Conservation (phyloP, 1,140 invertebrate genomes). For the Alviniconcha marisindica region DNA sequence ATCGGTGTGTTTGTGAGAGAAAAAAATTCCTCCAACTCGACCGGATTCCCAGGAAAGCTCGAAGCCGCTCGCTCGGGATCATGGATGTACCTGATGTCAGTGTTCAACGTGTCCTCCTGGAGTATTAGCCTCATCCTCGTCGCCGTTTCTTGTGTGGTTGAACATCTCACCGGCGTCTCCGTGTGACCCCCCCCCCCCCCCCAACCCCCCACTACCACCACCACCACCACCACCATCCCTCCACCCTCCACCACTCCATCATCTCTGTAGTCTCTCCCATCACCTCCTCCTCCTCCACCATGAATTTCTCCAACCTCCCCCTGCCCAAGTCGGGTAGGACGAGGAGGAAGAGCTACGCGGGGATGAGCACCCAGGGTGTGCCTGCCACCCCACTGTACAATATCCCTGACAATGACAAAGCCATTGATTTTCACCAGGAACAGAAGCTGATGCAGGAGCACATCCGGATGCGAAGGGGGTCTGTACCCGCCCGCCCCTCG, state of each 20-base stretch:
- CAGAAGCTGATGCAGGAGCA: constrained; percentile 38
- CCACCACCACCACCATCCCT: background rate
- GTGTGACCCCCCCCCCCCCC: background rate
- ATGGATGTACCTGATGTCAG: too few species aligned
- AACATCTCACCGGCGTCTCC: too few species aligned
- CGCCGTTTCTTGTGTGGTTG: too few species aligned
- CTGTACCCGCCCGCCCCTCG: constrained; percentile 35
- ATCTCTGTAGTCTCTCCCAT: background rate
- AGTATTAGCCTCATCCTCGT: too few species aligned
- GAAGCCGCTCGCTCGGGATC: too few species aligned
- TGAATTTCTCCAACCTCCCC: background rate
- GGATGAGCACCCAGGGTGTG: background rate
- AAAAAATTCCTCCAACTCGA: too few species aligned
- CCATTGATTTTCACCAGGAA: constrained; percentile 45
- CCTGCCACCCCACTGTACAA: constrained; percentile 30
- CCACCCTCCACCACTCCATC: background rate
- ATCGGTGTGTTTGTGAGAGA: too few species aligned
- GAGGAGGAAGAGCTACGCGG: constrained; percentile 33
- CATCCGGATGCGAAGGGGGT: constrained; percentile 2
- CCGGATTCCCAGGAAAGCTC: too few species aligned
- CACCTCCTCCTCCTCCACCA: background rate
- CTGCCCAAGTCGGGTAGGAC: background rate
- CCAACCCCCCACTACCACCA: background rate
- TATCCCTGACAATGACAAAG: constrained; percentile 42
- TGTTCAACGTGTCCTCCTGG: too few species aligned